Base-by-base conservation (phyloP, 2,888 invertebrate genomes). In the Cephus pygmeus region DNA sequence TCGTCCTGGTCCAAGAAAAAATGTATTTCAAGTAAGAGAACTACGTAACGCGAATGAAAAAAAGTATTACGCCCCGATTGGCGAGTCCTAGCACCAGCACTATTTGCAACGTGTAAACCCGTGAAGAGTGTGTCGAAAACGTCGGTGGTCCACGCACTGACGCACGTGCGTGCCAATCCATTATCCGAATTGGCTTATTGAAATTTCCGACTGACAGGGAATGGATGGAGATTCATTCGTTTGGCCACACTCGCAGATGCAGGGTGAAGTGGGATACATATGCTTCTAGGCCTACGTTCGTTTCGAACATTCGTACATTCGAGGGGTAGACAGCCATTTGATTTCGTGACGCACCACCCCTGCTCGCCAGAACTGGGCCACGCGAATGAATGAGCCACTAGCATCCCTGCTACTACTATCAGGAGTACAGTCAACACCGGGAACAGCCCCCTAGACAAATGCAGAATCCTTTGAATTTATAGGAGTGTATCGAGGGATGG, bases 171-270 rank as follows among this genome's bases (percentile, higher is more conserved):
- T 85, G 85, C 87, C 88, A 88, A 90, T 90, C 90, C 90, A 90
- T 90, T 90, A 90, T 88, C 86, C 88, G 90, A 90, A 90, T 90
- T 90, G 90, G 90, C 90, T 90, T 90, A 90, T 90, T 90, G 90
- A 90, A 90, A 90, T 90, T 90, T 90, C 86, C 81, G 83, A 81
- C 82, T 85, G 87, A 90, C 90, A 87, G 88, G 83, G 86, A 89
- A 90, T 89, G 88, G 89, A 90, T 90, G 89, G 90, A 88, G 89
- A 90, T 89, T 88, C 90, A 88, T 87, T 87, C 87, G 85, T 89
- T 88, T 85, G 85, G 84, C 85, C 84, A 86, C 87, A 90, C 88
- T 89, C 87, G 88, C 87, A 87, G 86, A 87, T 86, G 86, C 84
- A 82, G 79, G 73, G 36, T 30, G 31, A 69, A 79, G 33, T 76